Conservation (phyloP, 2,888 invertebrate genomes). For the Gymnosoma rotundatum region DNA sequence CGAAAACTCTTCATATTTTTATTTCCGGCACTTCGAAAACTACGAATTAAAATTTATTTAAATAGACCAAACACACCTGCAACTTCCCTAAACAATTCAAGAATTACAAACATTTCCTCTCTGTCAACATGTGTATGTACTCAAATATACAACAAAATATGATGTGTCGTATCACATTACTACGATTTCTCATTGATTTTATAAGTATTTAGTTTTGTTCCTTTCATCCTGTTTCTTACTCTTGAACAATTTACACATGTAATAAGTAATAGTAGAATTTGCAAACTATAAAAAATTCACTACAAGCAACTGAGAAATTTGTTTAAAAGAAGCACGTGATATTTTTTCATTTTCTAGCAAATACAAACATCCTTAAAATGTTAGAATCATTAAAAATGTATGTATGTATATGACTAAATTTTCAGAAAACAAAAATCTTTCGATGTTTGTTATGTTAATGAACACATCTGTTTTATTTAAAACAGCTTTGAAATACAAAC, state of each 20-base stretch:
- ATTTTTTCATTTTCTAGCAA: slow-evolving; percentile 12
- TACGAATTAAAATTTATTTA: slow-evolving; percentile 14
- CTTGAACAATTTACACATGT: slow-evolving; percentile 39
- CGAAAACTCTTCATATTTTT: background rate
- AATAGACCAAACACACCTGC: slow-evolving; percentile 61
- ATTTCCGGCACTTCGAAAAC: slow-evolving; percentile 57
- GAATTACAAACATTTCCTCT: slow-evolving; percentile 34
- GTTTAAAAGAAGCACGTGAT: slow-evolving; percentile 31
- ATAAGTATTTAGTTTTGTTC: background rate
- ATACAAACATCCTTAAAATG: slow-evolving; percentile 28
- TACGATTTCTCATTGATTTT: slow-evolving; percentile 28
- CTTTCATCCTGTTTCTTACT: background rate
- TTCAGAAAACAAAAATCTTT: too few species aligned
- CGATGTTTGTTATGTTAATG: too few species aligned
- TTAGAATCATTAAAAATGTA: too few species aligned
- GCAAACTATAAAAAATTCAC: slow-evolving; percentile 30
- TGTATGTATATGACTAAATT: too few species aligned
- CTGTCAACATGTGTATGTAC: background rate
- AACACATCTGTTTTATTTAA: too few species aligned
- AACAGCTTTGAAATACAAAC: too few species aligned
- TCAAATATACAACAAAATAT: background rate
- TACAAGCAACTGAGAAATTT: slow-evolving; percentile 23
- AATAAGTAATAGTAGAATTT: slow-evolving; percentile 15
- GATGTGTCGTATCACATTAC: slow-evolving; percentile 45
- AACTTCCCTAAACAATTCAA: slow-evolving; percentile 21